Conservation (phyloP, 1,140 invertebrate species). For the Drosophila tsacasi region DNA sequence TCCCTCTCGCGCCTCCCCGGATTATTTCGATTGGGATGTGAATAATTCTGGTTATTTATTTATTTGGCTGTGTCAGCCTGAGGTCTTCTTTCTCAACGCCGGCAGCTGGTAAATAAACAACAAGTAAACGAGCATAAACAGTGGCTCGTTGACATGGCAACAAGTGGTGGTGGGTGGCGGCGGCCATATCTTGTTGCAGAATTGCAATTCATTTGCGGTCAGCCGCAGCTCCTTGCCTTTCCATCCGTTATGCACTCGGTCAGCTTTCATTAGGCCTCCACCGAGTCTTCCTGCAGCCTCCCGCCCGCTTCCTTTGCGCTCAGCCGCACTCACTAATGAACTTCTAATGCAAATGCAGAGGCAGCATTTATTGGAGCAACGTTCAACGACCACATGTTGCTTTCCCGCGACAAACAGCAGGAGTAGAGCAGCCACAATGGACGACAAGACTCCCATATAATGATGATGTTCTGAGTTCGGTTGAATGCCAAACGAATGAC, state of each 20-base stretch:
- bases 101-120: conserved; percentile 35
- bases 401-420: background rate
- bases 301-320: conserved; percentile 34
- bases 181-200: conserved; percentile 14
- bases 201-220: conserved; percentile 62
- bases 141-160: conserved; percentile 74
- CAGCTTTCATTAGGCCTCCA: conserved; percentile 44
- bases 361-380: conserved; percentile 55
- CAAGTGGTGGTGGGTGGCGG: conserved; percentile 54
- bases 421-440: conserved; percentile 46
- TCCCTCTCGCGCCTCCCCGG: background rate
- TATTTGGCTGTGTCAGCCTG: conserved; percentile 24
- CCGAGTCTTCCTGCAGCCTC: conserved; percentile 5
- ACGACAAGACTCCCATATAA: conserved; percentile 53
- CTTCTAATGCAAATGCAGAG: conserved; percentile 79
- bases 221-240: conserved; percentile 11
- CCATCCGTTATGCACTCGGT: conserved; percentile 43
- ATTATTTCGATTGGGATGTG: conserved; percentile 15
- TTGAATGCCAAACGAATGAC: conserved; percentile 62
- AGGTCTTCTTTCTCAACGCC: conserved; percentile 27
- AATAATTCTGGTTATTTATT: conserved; percentile 42
- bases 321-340: conserved; percentile 72
- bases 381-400: conserved; percentile 47
- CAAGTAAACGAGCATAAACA: conserved; percentile 56
- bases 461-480: conserved; percentile 73